Evolutionary conservation across 2,113 vertebrate species (phyloP), one percentile per base, ranked within the genome.

Genomic region (Brachypodius melanocephalos): DNA sequence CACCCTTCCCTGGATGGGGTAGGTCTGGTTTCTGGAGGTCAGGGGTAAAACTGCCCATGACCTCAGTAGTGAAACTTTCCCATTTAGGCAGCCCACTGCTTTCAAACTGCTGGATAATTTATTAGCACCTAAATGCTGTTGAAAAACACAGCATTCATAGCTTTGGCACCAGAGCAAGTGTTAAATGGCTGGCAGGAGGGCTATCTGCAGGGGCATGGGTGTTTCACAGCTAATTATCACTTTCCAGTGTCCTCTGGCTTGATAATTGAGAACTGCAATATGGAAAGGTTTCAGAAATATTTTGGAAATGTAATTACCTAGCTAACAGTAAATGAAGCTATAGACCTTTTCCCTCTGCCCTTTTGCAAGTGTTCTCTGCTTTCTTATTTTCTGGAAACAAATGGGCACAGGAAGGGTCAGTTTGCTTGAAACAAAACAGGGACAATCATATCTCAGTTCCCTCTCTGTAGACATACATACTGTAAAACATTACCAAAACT

Each of bases 211-310:
- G 71, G 85, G 45, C 67, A 68, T 1, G 42, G 25, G 67, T 85
- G 67, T 83, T 96, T 96, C 84, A 83, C 93, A 93, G 85, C 59
- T 90, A 79, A 91, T 97, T 95, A 91, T 91, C 91, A 52, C 93
- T 96, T 95, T 51, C 42, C 67, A 67, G 63, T 77, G 75, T 95
- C 88, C 63, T 90, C 78, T 74, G 78, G 59, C 55, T 88, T 83
- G 82, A 74, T 95, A 94, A 84, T 62, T 80, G 46, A 90, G 67
- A 88, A 66, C 28, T 86, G 63, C 34, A 48, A 38, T 55, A 69
- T 36, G 55, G 51, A 94, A 62, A 76, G 38, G 18, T 85, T 85
- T 91, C 75, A 74, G 67, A 92, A 88, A 61, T 25, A 61, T 49
- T 91, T 82, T 76, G 17, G 34, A 93, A 85, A 85, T 22, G 12